Conservation (phyloP, 2,888 invertebrate genomes). For the Heliconius erato region DNA sequence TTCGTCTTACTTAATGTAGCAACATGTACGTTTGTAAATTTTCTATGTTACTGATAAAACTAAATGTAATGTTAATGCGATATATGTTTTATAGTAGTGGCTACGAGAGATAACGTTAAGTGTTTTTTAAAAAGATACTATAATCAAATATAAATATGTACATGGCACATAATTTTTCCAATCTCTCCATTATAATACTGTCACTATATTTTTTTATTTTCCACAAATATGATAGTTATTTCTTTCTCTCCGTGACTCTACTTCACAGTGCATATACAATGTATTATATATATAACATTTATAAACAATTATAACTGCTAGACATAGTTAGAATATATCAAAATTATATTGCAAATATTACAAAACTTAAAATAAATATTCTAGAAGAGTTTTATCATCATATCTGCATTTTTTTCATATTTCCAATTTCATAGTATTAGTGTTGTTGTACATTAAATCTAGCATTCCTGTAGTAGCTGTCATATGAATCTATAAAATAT, state of each 20-base stretch:
- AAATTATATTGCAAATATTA: too few species aligned
- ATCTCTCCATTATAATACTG: background rate
- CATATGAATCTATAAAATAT: background rate
- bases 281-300: background rate
- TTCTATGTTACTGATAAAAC: background rate
- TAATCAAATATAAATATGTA: background rate
- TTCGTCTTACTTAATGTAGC: background rate
- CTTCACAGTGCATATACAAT: background rate
- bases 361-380: background rate
- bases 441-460: background rate
- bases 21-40: background rate
- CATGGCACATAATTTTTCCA: background rate
- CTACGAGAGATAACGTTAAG: too few species aligned
- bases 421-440: constrained; percentile 1
- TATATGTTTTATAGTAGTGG: background rate
- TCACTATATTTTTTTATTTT: background rate
- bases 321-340: background rate
- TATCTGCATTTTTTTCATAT: constrained; percentile 6
- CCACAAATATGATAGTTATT: background rate
- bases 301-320: background rate
- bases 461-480: background rate
- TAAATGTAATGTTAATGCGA: background rate
- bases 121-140: too few species aligned
- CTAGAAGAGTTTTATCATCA: too few species aligned
- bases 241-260: background rate